Evolutionary conservation across 2,888 invertebrate species (phyloP).

Genomic region (Cordylochernes scorpioides): DNA sequence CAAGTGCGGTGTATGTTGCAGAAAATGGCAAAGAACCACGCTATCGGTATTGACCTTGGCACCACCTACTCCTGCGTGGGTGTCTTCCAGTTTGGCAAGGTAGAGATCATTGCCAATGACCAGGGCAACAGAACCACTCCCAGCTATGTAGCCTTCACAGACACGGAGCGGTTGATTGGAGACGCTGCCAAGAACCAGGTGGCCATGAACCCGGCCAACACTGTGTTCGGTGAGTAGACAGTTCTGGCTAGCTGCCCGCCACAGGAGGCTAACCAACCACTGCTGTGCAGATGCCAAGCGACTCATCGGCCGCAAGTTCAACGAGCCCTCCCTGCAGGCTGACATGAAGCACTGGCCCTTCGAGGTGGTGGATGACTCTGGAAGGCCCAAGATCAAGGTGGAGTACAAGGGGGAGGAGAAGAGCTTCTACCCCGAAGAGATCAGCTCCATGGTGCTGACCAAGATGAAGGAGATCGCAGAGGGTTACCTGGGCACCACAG

Average conservation of each 20-base stretch:
- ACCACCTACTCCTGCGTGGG: conserved; percentile 66
- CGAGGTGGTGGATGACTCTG: conserved; percentile 36
- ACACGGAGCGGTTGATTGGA: conserved; percentile 25
- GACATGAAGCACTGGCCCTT: conserved; percentile 68
- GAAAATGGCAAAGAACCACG: conserved; percentile 9
- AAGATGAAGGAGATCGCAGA: conserved; percentile 37
- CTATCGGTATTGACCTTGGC: conserved; percentile 53
- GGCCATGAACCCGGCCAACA: conserved; percentile 15
- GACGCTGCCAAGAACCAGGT: conserved; percentile 26
- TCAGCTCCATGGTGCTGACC: conserved; percentile 37
- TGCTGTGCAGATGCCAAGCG: conserved; percentile 37
- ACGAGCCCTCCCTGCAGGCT: conserved; percentile 44
- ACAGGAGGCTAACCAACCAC: not conserved
- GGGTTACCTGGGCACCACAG: conserved; percentile 15
- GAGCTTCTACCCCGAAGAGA: conserved; percentile 38
- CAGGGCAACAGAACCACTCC: conserved; percentile 43
- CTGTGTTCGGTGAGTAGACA: conserved; percentile 7
- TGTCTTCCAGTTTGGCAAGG: conserved; percentile 33
- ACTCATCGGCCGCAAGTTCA: conserved; percentile 49
- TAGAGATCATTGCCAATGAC: conserved; percentile 28
- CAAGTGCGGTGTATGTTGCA: no score
- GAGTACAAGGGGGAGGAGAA: conserved; percentile 22
- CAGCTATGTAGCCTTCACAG: conserved; percentile 43
- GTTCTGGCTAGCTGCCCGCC: no score
- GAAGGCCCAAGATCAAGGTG: conserved; percentile 26